phyloP scores from a whole-genome alignment of 2,113 vertebrate species.

The Speoplatyrhinus poulsoni region DNA sequence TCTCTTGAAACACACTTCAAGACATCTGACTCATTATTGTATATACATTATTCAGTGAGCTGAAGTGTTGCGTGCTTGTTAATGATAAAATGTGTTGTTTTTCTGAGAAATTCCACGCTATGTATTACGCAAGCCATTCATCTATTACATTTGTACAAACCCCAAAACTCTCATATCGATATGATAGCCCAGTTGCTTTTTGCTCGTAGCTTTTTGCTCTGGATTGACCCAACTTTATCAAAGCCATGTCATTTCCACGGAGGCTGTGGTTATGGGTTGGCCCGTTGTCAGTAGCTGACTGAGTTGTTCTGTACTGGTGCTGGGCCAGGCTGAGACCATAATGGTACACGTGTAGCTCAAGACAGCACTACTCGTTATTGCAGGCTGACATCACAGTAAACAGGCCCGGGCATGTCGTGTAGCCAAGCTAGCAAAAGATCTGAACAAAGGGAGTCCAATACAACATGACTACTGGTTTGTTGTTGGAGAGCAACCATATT shows the following conservation, averaged over 20 bases:
- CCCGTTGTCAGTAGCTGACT: conserved; percentile 39
- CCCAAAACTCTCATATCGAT: neutral
- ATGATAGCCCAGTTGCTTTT: neutral
- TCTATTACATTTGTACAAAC: neutral
- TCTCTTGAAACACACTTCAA: too few relatives aligned
- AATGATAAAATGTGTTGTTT: too few relatives aligned
- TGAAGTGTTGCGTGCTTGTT: neutral
- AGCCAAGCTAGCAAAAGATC: conserved; percentile 21
- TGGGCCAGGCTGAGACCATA: conserved; percentile 33
- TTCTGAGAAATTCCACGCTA: neutral
- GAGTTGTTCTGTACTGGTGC: conserved; percentile 45
- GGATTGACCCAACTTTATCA: conserved; percentile 17
- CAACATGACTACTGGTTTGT: neutral
- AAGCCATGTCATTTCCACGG: conserved; percentile 37
- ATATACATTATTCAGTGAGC: neutral
- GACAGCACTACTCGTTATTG: conserved; percentile 36
- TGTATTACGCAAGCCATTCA: neutral
- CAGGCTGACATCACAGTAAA: conserved; percentile 60
- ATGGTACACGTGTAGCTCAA: conserved; percentile 42
- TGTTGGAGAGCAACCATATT: too few relatives aligned
- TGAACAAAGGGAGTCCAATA: conserved; percentile 14
- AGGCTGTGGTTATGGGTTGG: conserved; percentile 47
- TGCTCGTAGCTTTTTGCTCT: conserved; percentile 9
- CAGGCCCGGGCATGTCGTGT: conserved; percentile 55
- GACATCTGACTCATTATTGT: neutral